Evolutionary conservation across 2,797 vertebrate genomes (phyloP).

Genomic region (Malurus splendens): DNA sequence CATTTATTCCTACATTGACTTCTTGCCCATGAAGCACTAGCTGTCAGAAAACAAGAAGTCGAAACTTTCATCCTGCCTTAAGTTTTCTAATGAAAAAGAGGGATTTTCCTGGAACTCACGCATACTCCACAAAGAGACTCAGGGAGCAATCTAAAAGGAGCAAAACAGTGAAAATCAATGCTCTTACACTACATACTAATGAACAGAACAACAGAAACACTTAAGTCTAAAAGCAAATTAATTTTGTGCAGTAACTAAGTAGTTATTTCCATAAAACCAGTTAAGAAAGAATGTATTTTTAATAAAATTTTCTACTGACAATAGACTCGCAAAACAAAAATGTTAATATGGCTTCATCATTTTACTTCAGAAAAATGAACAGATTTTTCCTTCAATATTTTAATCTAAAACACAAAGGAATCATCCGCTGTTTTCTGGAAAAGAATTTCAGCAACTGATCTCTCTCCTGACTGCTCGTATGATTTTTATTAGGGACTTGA

Average conservation of each 20-base stretch:
- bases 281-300: neutral
- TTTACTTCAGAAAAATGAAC: conserved; percentile 25
- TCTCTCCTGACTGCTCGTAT: conserved; percentile 12
- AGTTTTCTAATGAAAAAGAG: neutral
- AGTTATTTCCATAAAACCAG: neutral
- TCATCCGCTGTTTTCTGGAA: conserved; percentile 23
- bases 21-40: neutral
- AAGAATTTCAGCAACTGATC: conserved; percentile 7
- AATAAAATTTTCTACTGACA: conserved; percentile 4
- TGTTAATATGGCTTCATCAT: neutral
- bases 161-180: neutral
- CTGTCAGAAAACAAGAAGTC: neutral
- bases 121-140: neutral
- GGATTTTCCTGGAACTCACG: conserved; percentile 7
- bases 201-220: neutral
- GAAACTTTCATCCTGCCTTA: neutral
- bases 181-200: neutral
- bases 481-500: conserved; percentile 8
- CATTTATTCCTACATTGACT: neutral
- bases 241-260: neutral
- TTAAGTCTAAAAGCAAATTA: neutral
- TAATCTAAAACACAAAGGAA: neutral
- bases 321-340: conserved; percentile 22
- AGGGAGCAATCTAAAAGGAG: neutral
- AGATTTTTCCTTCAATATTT: conserved; percentile 16